Evolutionary conservation across 1,140 invertebrate genomes (phyloP).

Genomic region (Solen grandis): DNA sequence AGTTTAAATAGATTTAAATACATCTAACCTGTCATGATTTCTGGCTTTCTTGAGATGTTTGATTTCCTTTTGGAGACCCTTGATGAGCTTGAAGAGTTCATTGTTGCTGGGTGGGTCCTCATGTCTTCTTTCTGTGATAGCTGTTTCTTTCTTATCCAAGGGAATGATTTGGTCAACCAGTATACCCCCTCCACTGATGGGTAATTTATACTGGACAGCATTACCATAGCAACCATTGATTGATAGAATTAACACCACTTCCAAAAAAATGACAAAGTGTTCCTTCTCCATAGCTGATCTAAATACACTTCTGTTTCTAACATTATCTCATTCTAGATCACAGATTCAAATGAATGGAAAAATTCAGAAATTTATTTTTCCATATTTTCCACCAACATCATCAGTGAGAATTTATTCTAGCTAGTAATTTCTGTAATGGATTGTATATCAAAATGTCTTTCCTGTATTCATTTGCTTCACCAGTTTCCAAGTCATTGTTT

Average conservation of each 20-base stretch:
- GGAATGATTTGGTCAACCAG: constrained; percentile 45
- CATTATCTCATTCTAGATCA: no score
- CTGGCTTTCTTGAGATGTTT: constrained; percentile 9
- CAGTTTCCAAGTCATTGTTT: no score
- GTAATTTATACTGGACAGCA: constrained; percentile 24
- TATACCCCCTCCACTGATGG: constrained; percentile 18
- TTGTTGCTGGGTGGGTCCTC: not conserved
- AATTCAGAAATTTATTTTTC: no score
- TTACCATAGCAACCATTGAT: constrained; percentile 34
- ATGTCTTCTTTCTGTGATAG: not conserved
- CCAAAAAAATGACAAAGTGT: no score
- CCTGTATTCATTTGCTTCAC: no score
- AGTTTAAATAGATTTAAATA: not conserved
- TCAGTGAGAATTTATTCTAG: no score
- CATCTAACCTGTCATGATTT: constrained; percentile 6
- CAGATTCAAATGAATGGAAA: no score
- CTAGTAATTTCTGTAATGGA: no score
- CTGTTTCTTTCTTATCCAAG: constrained; percentile 7
- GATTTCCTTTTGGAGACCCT: constrained; percentile 22
- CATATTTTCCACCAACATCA: no score
- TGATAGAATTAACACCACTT: constrained; percentile 9
- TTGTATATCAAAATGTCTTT: no score
- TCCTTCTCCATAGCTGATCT: no score
- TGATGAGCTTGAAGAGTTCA: constrained; percentile 14
- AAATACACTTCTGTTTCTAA: no score